Conservation (phyloP, 2,113 vertebrate genomes). For the Corythornis vintsioides region DNA sequence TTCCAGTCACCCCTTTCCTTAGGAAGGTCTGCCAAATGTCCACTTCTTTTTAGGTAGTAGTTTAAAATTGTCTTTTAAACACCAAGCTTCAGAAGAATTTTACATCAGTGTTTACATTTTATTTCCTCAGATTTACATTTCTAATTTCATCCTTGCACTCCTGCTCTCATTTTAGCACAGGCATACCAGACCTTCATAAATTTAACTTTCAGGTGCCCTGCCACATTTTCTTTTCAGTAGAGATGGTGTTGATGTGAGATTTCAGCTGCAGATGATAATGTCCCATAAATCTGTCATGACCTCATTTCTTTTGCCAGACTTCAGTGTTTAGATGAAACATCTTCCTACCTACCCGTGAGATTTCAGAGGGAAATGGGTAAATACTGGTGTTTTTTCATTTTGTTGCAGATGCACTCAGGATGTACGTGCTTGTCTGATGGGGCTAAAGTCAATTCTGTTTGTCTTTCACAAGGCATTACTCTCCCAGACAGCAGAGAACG, state of each 20-base stretch:
- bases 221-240: not conserved
- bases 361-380: not conserved
- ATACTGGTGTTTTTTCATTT: not conserved
- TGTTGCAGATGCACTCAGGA: not conserved
- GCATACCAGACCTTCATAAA: not conserved
- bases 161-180: not conserved
- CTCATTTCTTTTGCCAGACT: not conserved
- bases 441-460: not conserved
- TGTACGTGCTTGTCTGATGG: rapidly evolving
- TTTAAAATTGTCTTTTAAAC: not conserved
- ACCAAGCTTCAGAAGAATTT: not conserved
- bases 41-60: not conserved
- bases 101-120: not conserved
- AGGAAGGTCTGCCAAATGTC: not conserved
- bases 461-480: not conserved
- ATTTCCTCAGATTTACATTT: not conserved
- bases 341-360: not conserved
- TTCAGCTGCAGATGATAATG: not conserved
- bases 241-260: not conserved
- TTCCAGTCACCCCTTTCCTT: not conserved
- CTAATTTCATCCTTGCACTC: not conserved
- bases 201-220: not conserved
- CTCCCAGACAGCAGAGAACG: not conserved
- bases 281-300: not conserved
- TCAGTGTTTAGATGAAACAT: not conserved